Conservation (phyloP, 2,797 vertebrate species). For the Micromesistius poutassou region DNA sequence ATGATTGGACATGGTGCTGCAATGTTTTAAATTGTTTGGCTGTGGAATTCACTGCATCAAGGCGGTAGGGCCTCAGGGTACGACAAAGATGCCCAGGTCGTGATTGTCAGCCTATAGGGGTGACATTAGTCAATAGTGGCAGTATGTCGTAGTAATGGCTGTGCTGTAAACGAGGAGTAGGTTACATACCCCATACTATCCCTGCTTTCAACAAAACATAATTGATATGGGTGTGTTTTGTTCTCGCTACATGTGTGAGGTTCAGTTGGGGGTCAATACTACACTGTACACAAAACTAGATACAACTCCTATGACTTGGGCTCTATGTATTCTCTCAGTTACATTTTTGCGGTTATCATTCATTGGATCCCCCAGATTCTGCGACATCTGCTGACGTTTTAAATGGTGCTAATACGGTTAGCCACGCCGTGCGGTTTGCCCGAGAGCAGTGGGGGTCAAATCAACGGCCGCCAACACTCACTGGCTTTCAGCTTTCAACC, state of each 20-base stretch:
- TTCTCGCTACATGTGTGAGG: neutral
- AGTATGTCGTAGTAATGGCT: neutral
- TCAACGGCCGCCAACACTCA: neutral
- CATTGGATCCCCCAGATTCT: neutral
- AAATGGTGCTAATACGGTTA: neutral
- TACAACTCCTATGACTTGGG: neutral
- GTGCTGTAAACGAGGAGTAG: neutral
- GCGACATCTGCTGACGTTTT: neutral
- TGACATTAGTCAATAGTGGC: neutral
- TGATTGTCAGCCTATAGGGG: neutral
- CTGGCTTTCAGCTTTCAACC: neutral
- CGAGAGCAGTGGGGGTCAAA: neutral
- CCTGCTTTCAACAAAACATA: neutral
- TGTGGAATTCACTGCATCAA: neutral
- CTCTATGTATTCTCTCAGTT: neutral
- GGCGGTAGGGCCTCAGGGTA: neutral
- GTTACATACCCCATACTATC: neutral
- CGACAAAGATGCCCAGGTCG: neutral
- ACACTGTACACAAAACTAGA: neutral
- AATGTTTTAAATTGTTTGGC: neutral
- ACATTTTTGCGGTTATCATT: neutral
- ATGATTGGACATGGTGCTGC: neutral
- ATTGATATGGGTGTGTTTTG: neutral
- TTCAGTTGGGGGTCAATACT: neutral
- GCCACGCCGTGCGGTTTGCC: neutral